Percentiles rank a stretch among this genome's conserved stretches.
Evolutionary conservation across 2,797 vertebrate genomes (phyloP).

Genomic region (Sebastes hubbsi): DNA sequence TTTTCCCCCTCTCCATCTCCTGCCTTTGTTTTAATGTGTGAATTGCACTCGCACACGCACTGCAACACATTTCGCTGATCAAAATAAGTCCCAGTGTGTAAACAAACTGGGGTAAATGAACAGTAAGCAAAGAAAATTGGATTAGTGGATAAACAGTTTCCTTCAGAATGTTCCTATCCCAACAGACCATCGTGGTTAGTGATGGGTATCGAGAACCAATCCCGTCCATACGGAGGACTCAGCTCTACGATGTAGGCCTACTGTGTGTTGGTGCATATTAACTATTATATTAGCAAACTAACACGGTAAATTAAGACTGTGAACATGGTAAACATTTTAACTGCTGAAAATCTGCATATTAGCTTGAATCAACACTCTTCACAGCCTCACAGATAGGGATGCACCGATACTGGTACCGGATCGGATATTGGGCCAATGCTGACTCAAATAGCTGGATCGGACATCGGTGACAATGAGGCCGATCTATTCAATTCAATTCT

Average conservation of each 20-base stretch:
- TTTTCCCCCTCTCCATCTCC: background rate
- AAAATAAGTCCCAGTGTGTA: slow-evolving; percentile 4
- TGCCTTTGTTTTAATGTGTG: slow-evolving; percentile 20
- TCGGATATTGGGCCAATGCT: too few species aligned
- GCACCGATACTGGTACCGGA: too few species aligned
- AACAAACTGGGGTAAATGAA: slow-evolving; percentile 1
- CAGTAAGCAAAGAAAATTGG: background rate
- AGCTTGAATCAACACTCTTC: background rate
- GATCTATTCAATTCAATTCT: too few species aligned
- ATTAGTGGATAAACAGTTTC: slow-evolving; percentile 3
- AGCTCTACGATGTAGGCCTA: background rate
- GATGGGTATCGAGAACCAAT: background rate
- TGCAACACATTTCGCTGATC: slow-evolving; percentile 9
- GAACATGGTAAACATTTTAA: background rate
- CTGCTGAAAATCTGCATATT: background rate
- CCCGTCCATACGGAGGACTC: background rate
- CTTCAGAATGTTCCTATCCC: background rate
- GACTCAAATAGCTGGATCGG: too few species aligned
- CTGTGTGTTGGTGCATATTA: background rate
- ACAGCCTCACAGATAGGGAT: too few species aligned
- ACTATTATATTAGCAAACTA: background rate
- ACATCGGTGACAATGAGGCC: too few species aligned
- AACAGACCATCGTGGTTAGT: background rate
- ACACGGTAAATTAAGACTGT: background rate
- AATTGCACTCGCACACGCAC: background rate